Base-by-base conservation (phyloP, 2,888 invertebrate species). In the Drosophila neonasuta region DNA sequence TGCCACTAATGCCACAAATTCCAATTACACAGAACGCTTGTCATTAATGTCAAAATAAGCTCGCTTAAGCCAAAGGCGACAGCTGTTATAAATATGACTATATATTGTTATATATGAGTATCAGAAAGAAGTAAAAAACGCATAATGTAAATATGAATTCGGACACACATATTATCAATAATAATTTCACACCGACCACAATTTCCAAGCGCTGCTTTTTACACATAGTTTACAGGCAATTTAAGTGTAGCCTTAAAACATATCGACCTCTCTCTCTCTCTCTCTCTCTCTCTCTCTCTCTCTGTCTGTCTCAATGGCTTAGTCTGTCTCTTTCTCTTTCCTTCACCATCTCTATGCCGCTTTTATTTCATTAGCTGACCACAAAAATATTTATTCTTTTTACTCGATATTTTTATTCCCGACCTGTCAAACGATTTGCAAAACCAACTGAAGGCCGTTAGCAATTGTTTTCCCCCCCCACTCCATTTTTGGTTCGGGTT, bases 351-450 rank as follows among this genome's bases (percentile, higher is more conserved):
- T 41, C 13, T 10, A n/a, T 46, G 49, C 59, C 59, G 60, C 50
- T 3, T 34, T 17, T 64, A 55, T 55, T 55, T 55, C 55, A 55
- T 55, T 55, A 55, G 55, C 52, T 44, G 71, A 83, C 80, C 81
- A 72, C 84, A 79, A 66, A 80, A 61, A 81, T 79, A 76, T 80
- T 78, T 80, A 67, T 80, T 80, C 66, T 72, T 54, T 57, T 48
- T 60, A 9, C 20, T 13, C 24, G 17, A 32, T 58, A 54, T 58
- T 51, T 57, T 34, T 58, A 13, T 44, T 67, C 57, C 30, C 20
- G 58, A 42, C 32, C 81, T 83, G 81, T 84, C 84, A 81, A 83
- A 81, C 81, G 81, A 81, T 83, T 83, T 81, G 81, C 81, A 74
- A 80, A 83, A 81, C 80, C 84, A 81, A 83, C 80, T 80, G 73